Evolutionary conservation across 2,113 vertebrate genomes (phyloP), one percentile per base, ranked within the genome.

Genomic region (Percina caprodes): DNA sequence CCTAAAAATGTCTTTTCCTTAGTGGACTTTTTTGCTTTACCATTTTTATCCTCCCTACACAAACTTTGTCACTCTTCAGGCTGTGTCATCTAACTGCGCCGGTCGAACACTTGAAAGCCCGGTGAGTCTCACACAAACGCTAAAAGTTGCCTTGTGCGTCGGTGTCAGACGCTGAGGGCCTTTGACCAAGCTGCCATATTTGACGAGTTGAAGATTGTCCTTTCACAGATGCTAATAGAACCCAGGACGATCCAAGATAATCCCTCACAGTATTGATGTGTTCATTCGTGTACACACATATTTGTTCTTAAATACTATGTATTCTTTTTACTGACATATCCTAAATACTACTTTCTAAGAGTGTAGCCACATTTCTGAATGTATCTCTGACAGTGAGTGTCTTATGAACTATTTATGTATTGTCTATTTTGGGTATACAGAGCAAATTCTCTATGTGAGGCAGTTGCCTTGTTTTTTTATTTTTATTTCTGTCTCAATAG

Each of bases 311-410:
- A 77, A 79, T 80, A 51, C 65, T 58, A 33, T 71, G 79, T 84
- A 77, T 74, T 83, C 33, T 19, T 74, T 39, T 74, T 24, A 63
- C 55, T 7, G 24, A 89, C 89, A 79, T 86, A 85, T 86, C 86
- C 82, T 63, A 39, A 76, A 72, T 76, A 58, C 61, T 86, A 69
- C 35, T 21, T n/a, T 71, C 30, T 56, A 52, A 72, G 19, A 88
- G 73, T 75, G 84, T 89, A 85, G 82, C 89, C 69, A 51, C 77
- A 67, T 87, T 85, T 80, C 26, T 89, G 74, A 90, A 92, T 89
- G 90, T 91, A 85, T 59, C 69, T 70, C 62, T 14, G 67, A 70
- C 74, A 69, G 74, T 78, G 62, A 86, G 89, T 92, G 91, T 91
- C 81, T 91, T 90, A 84, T 91, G 86, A 66, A 87, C 0, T 84